Evolutionary conservation across 2,113 vertebrate genomes (phyloP), one percentile per base, ranked within the genome.

Genomic region (Cryptoleucopteryx plumbea): DNA sequence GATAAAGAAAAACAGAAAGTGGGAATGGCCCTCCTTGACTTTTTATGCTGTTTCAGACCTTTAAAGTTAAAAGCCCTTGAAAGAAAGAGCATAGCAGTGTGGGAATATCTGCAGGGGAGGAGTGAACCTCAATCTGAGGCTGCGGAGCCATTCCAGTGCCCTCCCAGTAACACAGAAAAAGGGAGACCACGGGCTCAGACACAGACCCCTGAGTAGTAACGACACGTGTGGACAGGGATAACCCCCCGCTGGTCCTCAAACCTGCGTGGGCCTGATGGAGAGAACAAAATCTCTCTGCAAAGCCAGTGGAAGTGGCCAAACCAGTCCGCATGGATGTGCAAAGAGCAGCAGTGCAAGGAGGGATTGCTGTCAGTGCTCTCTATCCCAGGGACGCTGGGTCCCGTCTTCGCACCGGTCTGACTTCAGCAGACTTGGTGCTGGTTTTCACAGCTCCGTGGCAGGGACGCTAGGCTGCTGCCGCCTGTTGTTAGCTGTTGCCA

Each of bases 301-400:
- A 75, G 61, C 34, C 2, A 20, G 20, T 34, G 61, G 34, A 73
- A 25, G 42, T 7, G 19, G 11, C 34, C 32, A 32, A 2, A 29
- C 47, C 22, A 4, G 2, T 16, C 7, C 3, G 0, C 5, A 2
- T 4, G 7, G 73, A 16, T 2, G 1, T 13, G 40, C 8, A 1
- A 21, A 17, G 56, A 27, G 47, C n/a, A 48, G 48, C 5, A 3
- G 23, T 10, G 55, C 18, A 6, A 10, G 40, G 45, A 5, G 27
- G 1, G 7, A 13, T 45, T 7, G 38, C 62, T 22, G 32, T 8
- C 16, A 0, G 10, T 26, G 40, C 62, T 16, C 23, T 13, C 47
- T 6, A 1, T 9, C 53, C 32, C 23, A 5, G 47, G 32, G 29
- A 27, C 22, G 3, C 18, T 7, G 4, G 34, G 11, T 50, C 56